Conservation (phyloP, 1,140 invertebrate species). For the Asobara japonica region DNA sequence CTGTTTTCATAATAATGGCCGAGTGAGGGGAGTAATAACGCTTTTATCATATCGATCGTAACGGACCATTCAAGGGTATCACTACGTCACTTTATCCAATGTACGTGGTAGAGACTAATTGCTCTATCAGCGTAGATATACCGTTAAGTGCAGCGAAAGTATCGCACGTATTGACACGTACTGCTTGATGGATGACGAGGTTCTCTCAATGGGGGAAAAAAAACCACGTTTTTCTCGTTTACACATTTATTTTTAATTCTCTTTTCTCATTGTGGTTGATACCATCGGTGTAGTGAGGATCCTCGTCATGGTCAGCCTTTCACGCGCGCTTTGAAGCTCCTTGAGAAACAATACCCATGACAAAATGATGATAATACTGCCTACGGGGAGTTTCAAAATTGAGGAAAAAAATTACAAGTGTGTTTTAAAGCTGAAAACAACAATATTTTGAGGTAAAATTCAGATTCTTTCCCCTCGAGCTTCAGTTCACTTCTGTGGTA, state of each 20-base stretch:
- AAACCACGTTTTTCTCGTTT: conserved; percentile 14
- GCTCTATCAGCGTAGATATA: conserved; percentile 33
- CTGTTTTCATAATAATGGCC: conserved; percentile 31
- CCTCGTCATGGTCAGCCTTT: conserved; percentile 22
- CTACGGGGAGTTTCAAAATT: not conserved
- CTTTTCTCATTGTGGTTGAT: not conserved
- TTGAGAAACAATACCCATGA: conserved; percentile 15
- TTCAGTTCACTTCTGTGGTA: not conserved
- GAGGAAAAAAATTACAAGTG: too few species aligned
- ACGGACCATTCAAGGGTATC: conserved; percentile 37
- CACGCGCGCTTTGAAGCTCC: conserved; percentile 8
- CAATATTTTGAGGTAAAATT: too few species aligned
- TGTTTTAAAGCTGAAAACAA: too few species aligned
- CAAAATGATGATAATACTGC: conserved; percentile 1
- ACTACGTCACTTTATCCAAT: conserved; percentile 20
- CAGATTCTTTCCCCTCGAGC: too few species aligned
- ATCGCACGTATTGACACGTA: not conserved
- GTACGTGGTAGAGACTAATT: conserved; percentile 34
- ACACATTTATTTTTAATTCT: not conserved
- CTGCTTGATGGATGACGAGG: not conserved
- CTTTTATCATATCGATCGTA: conserved; percentile 38
- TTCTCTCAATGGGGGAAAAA: not conserved
- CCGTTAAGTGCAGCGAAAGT: conserved; percentile 11
- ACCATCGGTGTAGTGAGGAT: not conserved
- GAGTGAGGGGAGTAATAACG: conserved; percentile 31